These are phyloP conservation scores for Fulmarus glacialis DNA, from an alignment of 2,113 vertebrate species.

Conservation along the genomic window DNA sequence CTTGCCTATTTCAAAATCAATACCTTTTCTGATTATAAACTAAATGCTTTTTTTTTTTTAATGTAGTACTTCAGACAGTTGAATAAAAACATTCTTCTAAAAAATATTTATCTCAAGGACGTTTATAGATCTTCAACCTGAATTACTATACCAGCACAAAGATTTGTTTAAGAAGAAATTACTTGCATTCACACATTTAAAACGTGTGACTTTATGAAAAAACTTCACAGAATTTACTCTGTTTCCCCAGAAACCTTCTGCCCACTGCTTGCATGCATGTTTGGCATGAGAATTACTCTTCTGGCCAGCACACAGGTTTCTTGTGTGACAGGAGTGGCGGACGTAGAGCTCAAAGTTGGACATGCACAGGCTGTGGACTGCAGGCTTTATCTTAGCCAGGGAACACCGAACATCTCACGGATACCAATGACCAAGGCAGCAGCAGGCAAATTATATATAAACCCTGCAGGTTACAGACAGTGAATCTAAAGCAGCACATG, in stretches of 20 bases:
- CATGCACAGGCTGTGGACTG: not conserved
- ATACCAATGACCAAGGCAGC: conserved; percentile 9
- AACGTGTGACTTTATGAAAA: not conserved
- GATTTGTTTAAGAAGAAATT: conserved; percentile 5
- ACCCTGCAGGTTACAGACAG: not conserved
- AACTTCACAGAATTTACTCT: not conserved
- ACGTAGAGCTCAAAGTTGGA: not conserved
- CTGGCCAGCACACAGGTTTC: not conserved
- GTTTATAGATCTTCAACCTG: not conserved
- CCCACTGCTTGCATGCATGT: not conserved
- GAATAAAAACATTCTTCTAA: not conserved
- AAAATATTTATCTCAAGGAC: conserved; percentile 21
- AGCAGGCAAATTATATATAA: conserved; percentile 42
- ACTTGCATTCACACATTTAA: conserved; percentile 13
- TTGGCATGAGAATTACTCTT: conserved; percentile 16
- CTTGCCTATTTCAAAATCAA: conserved; percentile 2
- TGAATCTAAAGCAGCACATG: conserved; percentile 40
- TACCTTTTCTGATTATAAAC: not conserved
- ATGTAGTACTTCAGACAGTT: not conserved
- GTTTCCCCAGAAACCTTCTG: conserved; percentile 22
- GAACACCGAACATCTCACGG: not conserved
- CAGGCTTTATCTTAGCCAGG: not conserved
- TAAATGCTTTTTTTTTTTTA: not conserved
- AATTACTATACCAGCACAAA: not conserved
- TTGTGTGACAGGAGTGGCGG: not conserved